These are phyloP conservation scores for Ammodytes marinus DNA, from an alignment of 2,113 vertebrate genomes.

Conservation along the genomic window DNA sequence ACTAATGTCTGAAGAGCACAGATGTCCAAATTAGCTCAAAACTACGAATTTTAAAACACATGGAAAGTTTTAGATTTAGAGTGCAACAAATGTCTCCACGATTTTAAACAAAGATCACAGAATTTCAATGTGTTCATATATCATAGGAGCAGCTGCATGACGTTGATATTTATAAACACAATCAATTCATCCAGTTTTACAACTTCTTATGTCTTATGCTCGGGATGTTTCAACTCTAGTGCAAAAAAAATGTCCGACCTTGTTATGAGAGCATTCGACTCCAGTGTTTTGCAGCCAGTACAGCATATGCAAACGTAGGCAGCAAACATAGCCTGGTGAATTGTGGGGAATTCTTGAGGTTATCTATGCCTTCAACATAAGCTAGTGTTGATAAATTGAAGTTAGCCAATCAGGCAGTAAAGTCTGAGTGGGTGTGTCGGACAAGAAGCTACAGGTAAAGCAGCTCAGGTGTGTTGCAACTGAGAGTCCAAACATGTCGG, in stretches of 20 bases:
- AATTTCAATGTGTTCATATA: neutral
- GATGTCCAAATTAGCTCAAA: no score
- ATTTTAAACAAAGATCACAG: neutral
- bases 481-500: constrained; percentile 13
- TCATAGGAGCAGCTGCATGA: neutral
- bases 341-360: constrained; percentile 35
- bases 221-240: neutral
- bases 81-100: no score
- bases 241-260: neutral
- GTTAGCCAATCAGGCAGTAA: constrained; percentile 1
- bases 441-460: constrained; percentile 48
- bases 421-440: constrained; percentile 12
- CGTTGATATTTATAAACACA: neutral
- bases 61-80: no score
- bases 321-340: constrained; percentile 18
- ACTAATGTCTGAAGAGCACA: neutral
- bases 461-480: neutral
- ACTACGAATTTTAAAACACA: no score
- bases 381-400: neutral
- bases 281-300: constrained; percentile 8
- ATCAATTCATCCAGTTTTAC: neutral
- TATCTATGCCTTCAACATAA: neutral
- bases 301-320: neutral
- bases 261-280: constrained; percentile 24
- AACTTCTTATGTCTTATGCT: neutral